These are phyloP conservation scores for Metridium senile DNA, from an alignment of 92 coral and sea anemone genomes.

Conservation along the genomic window DNA sequence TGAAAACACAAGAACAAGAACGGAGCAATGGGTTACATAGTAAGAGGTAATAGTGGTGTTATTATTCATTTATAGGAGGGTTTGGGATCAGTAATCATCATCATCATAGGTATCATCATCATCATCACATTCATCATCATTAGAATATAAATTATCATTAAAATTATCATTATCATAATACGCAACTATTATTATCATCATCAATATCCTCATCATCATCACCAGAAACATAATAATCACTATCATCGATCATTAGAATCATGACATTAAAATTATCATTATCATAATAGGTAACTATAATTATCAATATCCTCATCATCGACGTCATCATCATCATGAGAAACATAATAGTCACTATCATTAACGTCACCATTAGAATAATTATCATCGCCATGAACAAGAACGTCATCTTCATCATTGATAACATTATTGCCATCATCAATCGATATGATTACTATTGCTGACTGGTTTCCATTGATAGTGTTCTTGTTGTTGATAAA, in stretches of 20 bases:
- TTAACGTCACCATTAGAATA: neutral
- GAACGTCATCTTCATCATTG: too few relatives aligned
- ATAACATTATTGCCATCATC: neutral
- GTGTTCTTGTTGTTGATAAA: conserved; percentile 28
- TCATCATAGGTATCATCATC: too few relatives aligned
- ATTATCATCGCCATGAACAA: too few relatives aligned
- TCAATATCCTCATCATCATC: neutral
- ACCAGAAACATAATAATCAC: neutral
- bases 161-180: too few relatives aligned
- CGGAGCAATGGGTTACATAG: neutral
- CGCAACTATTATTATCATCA: too few relatives aligned
- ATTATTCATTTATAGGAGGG: neutral
- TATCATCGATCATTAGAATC: too few relatives aligned
- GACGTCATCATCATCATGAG: neutral
- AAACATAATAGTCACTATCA: neutral
- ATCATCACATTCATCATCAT: too few relatives aligned
- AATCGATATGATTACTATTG: neutral
- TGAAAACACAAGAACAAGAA: conserved; percentile 4
- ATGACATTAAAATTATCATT: too few relatives aligned
- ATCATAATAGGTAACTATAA: too few relatives aligned
- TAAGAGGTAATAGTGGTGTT: conserved; percentile 17
- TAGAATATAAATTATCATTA: too few relatives aligned
- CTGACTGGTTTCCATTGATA: neutral
- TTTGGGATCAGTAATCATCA: neutral
- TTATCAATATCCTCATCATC: neutral